Base-by-base conservation (phyloP, 2,797 vertebrate species). In the Diplodus puntazzo region DNA sequence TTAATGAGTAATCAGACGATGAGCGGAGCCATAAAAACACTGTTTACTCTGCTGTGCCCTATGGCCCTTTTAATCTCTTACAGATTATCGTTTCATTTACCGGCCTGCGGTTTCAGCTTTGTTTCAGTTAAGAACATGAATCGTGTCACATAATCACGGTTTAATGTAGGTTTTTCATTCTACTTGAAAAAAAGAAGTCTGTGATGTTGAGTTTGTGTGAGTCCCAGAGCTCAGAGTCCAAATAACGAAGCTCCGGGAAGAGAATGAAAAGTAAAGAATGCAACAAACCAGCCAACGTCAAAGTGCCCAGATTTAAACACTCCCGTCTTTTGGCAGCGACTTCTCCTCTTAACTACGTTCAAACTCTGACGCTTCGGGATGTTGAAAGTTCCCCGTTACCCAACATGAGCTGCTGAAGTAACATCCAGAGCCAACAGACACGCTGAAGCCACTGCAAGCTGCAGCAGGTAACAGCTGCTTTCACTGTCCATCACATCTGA, bases 261-360 rank as follows among this genome's bases (percentile, higher is more conserved):
- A 83, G 88, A 86, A 39, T 55, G n/a, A 73, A 83, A 87, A 27
- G 64, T 68, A 43, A 82, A 80, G 49, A 76, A 85, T 70, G 73
- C 34, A 75, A 70, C 54, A 48, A 50, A n/a, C 30, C 45, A 42
- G 76, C 72, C 66, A 69, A n/a, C 30, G 25, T 52, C 58, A 50
- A 58, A 81, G 53, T 9, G 9, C 25, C 25, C 57, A 43, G 66
- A 75, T 8, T 70, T 49, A 82, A 83, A 59, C 53, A 27, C 53
- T 79, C 45, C 55, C 30, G 27, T 25, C 25, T 25, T 77, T 75
- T 84, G 64, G 54, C 50, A 68, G 61, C 1, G 8, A 63, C 42
- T 69, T 45, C 11, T 48, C 23, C 4, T 23, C n/a, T 64, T 49
- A 57, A 43, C 58, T 42, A 8, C 50, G 39, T 46, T 9, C 42